Percentiles rank a stretch among this genome's conserved stretches.
These are phyloP conservation scores for Nemoura dubitans DNA, from an alignment of 2,888 invertebrate genomes.

Conservation along the genomic window DNA sequence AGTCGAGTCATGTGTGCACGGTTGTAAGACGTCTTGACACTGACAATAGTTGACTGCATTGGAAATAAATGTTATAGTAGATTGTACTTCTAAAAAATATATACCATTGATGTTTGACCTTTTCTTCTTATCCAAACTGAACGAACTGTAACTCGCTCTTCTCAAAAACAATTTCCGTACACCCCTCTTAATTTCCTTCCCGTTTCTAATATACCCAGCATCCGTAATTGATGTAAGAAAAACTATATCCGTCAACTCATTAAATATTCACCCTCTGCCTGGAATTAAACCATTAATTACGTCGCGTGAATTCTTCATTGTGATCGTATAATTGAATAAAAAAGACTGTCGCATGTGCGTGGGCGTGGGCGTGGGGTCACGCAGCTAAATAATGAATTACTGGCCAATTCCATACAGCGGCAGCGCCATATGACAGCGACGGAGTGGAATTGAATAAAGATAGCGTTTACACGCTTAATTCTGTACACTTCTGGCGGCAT, in stretches of 20 bases:
- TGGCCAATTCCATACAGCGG: not conserved
- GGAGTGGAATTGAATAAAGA: not conserved
- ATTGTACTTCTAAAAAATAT: not conserved
- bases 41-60: not conserved
- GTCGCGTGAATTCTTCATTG: not conserved
- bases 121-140: not conserved
- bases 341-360: not conserved
- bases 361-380: not conserved
- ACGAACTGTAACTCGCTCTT: not conserved
- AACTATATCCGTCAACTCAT: not conserved
- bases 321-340: not conserved
- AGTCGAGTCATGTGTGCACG: not conserved
- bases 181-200: not conserved
- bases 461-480: not conserved
- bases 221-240: conserved; percentile 4
- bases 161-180: conserved; percentile 3
- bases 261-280: conserved; percentile 12
- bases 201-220: not conserved
- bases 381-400: not conserved
- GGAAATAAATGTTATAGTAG: conserved; percentile 5
- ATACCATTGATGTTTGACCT: not conserved
- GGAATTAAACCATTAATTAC: not conserved
- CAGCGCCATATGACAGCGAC: not conserved
- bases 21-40: conserved; percentile 3
- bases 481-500: conserved; percentile 7